These are phyloP conservation scores for Poecilus cupreus DNA, from an alignment of 2,888 invertebrate species.

Conservation along the genomic window DNA sequence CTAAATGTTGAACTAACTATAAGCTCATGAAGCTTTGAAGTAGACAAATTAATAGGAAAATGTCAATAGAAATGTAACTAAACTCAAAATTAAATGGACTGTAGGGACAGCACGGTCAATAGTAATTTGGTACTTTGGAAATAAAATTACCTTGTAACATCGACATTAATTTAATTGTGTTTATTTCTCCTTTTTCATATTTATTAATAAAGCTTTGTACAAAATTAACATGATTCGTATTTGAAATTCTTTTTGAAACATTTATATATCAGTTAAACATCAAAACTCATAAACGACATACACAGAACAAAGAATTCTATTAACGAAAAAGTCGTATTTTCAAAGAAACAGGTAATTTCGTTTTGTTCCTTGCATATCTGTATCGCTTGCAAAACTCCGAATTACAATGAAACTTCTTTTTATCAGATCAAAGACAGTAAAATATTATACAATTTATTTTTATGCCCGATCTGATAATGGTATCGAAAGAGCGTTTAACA, in stretches of 20 bases:
- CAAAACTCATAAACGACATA: conserved; percentile 24
- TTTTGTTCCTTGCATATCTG: conserved; percentile 35
- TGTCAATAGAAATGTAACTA: too few species aligned
- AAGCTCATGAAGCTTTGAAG: too few species aligned
- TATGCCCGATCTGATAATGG: conserved; percentile 55
- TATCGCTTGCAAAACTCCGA: conserved; percentile 32
- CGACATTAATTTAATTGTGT: too few species aligned
- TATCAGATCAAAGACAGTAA: conserved; percentile 54
- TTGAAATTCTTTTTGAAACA: neutral
- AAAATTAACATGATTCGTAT: neutral
- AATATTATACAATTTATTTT: conserved; percentile 57
- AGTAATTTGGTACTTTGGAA: too few species aligned
- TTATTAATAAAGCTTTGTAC: too few species aligned
- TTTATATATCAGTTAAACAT: neutral
- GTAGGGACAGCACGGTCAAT: too few species aligned
- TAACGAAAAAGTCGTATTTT: conserved; percentile 34
- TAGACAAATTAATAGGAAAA: too few species aligned
- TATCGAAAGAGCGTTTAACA: conserved; percentile 56
- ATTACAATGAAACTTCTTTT: conserved; percentile 46
- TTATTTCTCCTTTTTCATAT: too few species aligned
- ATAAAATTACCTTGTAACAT: too few species aligned
- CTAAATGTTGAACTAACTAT: too few species aligned
- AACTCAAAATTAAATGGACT: too few species aligned
- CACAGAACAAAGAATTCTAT: conserved; percentile 14
- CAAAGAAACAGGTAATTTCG: conserved; percentile 41